Evolutionary conservation across 2,797 vertebrate species (phyloP).

Genomic region (Cirrhinus mrigala): DNA sequence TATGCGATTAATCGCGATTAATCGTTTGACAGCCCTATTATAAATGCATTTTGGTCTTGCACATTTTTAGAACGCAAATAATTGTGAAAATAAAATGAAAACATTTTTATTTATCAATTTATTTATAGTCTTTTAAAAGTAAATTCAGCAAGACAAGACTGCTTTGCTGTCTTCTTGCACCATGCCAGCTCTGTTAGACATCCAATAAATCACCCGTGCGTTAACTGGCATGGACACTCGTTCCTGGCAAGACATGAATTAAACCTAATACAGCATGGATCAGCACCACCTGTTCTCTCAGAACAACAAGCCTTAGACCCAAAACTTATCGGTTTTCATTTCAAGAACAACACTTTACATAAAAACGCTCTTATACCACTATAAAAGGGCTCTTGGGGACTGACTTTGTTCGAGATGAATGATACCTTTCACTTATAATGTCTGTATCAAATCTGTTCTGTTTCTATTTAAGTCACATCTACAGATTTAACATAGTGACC

Average conservation of each 20-base stretch:
- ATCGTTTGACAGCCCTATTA: too few species aligned
- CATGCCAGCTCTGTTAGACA: constrained; percentile 48
- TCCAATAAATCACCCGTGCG: constrained; percentile 58
- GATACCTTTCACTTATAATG: constrained; percentile 22
- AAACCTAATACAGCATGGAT: constrained; percentile 56
- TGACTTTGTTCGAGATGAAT: neutral
- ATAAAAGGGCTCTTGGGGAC: neutral
- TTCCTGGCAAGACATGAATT: constrained; percentile 65
- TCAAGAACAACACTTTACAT: constrained; percentile 48
- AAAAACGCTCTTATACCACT: constrained; percentile 32
- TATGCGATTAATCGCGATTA: too few species aligned
- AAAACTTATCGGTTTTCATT: constrained; percentile 50
- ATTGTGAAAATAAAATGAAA: neutral
- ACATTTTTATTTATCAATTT: neutral
- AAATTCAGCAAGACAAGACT: constrained; percentile 42
- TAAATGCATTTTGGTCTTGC: neutral
- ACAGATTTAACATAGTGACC: neutral
- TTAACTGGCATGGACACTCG: constrained; percentile 58
- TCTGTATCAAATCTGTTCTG: constrained; percentile 10
- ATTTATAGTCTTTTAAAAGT: constrained; percentile 2
- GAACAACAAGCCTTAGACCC: constrained; percentile 46
- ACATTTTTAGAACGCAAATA: neutral
- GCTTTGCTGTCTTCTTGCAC: constrained; percentile 24
- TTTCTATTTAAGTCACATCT: constrained; percentile 26
- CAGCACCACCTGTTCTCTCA: constrained; percentile 59